Base-by-base conservation (phyloP, 2,113 vertebrate genomes). In the Micromys minutus region DNA sequence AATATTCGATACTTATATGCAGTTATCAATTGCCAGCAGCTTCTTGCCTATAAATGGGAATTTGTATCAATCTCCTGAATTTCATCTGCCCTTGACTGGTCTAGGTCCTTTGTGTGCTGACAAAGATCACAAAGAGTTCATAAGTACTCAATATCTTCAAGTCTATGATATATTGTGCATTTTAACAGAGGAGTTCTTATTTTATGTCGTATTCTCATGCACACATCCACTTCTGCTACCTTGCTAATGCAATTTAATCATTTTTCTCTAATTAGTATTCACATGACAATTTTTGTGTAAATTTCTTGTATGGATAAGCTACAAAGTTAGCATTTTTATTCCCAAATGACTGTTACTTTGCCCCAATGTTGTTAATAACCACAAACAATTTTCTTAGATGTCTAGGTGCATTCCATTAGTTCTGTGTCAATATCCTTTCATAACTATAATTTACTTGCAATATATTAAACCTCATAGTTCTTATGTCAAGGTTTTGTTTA, bases 331-430 rank as follows among this genome's bases (percentile, higher is more conserved):
- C 0, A 69, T 52, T 69, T 94, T 89, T 13, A 94, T 92, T 85
- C 36, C 45, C 74, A 29, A 26, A 74, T 24, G 76, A 75, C 3
- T 92, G 96, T 87, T 85, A 75, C 63, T 87, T 97, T 95, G 67
- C n/a, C 75, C 24, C 47, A 45, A 95, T 85, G 39, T 93, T 95
- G 21, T 9, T 93, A 90, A 92, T 74, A 94, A 10, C 31, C n/a
- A 91, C 24, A 96, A 90, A 93, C 77, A 61, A 93, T 87, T 93
- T 1, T 65, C 59, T 94, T 75, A 92, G 9, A 55, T 93, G 75
- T 95, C 67, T 76, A 39, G 55, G 29, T 83, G 55, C 5, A 45
- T 90, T 92, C 7, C 3, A 88, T 86, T 89, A 81, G 88, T 87
- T 94, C 15, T 89, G 80, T 85, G 36, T 11, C 52, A 93, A 76